Evolutionary conservation across 2,888 invertebrate species (phyloP).

Genomic region (Buathra laborator): DNA sequence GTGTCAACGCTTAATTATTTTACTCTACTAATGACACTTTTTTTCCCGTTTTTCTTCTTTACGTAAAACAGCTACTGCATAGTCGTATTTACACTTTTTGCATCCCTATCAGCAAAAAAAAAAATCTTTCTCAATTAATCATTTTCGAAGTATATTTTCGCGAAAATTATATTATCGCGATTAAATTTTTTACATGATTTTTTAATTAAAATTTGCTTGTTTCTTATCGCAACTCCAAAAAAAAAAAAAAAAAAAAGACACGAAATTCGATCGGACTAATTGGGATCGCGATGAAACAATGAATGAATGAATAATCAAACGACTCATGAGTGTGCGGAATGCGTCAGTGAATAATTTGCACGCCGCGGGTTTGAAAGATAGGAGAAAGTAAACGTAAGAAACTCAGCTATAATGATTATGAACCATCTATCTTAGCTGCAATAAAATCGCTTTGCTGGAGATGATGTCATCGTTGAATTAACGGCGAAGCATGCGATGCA

Average conservation of each 20-base stretch:
- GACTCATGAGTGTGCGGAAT: neutral
- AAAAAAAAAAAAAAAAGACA: neutral
- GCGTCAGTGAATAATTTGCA: constrained; percentile 24
- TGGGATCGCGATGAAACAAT: constrained; percentile 39
- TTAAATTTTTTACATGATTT: no score
- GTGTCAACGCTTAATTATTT: constrained; percentile 11
- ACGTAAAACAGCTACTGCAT: no score
- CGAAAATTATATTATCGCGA: no score
- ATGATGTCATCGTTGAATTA: neutral
- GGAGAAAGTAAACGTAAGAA: constrained; percentile 24
- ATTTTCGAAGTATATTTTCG: no score
- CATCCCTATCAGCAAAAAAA: no score
- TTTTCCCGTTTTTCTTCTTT: neutral
- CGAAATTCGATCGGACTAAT: constrained; percentile 27
- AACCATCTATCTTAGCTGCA: neutral
- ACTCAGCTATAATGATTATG: neutral
- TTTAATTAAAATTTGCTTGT: no score
- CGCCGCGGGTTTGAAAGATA: constrained; percentile 8
- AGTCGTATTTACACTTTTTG: no score
- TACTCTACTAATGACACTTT: constrained; percentile 21
- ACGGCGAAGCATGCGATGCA: neutral
- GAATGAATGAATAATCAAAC: constrained; percentile 34
- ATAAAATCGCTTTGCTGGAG: neutral
- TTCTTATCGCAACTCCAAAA: no score
- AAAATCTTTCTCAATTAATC: no score